Base-by-base conservation (phyloP, 2,888 invertebrate genomes). In the Drosophila ochracea region DNA sequence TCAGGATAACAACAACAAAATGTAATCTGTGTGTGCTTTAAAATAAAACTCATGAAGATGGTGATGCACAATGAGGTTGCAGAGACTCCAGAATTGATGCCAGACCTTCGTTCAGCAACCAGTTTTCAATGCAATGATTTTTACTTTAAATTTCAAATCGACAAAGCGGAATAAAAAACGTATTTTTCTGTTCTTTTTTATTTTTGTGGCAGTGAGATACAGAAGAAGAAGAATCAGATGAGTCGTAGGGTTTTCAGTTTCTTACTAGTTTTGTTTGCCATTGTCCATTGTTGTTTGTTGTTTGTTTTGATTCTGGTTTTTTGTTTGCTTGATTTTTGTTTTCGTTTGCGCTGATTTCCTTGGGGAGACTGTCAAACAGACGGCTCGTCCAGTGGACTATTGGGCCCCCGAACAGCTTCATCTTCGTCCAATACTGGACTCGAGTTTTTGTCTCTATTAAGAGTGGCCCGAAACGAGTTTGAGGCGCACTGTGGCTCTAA, bases 241-340 rank as follows among this genome's bases (percentile, higher is more conserved):
- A 60, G 49, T 47, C 28, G 41, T 41, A 61, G 65, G 70, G 43
- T 67, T 73, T 63, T 50, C 58, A 50, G 61, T 52, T 57, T 62
- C 58, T 49, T 61, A 6, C 39, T 60, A 41, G 54, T 43, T 70
- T 64, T 65, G 71, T 74, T 79, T 68, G 53, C 10, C 25, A 25
- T 25, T 19, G 73, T 68, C 64, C 75, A 68, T 66, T 76, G 54
- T 75, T 57, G 55, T 61, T 77, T 77, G 59, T 69, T 79, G 58
- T 83, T 87, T 86, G 82, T 84, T 83, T 83, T 87, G 87, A 78
- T 83, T 84, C 87, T 83, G 78, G 84, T 63, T 71, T 43, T 28
- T 71, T 68, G 70, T 66, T 71, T 76, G 78, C 72, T 82, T 73
- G 69, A 70, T 76, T 85, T 83, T 82, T 80, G 60, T 65, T 73